Evolutionary conservation across 2,113 vertebrate species (phyloP).

Genomic region (Zapus hudsonius): DNA sequence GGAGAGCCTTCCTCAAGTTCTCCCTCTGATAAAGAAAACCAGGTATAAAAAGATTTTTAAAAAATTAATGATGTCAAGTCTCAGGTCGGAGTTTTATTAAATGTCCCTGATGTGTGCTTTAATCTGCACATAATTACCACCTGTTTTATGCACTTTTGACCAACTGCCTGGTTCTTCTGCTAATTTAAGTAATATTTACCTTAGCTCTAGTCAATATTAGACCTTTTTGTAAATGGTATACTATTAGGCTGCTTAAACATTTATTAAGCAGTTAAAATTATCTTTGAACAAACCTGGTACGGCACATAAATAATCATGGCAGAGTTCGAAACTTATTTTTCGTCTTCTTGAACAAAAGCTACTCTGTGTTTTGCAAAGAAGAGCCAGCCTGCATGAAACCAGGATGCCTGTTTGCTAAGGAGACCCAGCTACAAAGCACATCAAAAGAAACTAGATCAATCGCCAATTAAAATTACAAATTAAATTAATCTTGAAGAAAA

Average conservation of each 20-base stretch:
- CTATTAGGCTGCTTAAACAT: conserved; percentile 59
- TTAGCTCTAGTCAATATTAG: conserved; percentile 76
- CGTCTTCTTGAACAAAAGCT: background rate
- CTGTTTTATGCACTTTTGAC: conserved; percentile 48
- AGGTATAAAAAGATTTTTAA: background rate
- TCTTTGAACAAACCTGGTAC: conserved; percentile 16
- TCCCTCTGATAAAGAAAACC: background rate
- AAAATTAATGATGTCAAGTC: background rate
- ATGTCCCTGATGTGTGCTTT: background rate
- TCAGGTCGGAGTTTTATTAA: background rate
- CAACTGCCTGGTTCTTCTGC: background rate
- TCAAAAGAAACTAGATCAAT: background rate
- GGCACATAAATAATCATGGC: background rate
- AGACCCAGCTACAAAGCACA: background rate
- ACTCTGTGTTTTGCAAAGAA: background rate
- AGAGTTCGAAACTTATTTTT: conserved; percentile 14
- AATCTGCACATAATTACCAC: conserved; percentile 6
- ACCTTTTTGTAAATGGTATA: conserved; percentile 60
- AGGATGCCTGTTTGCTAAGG: background rate
- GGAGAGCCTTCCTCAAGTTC: background rate
- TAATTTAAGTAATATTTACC: conserved; percentile 69
- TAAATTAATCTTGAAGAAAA: background rate
- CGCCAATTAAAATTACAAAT: conserved; percentile 21
- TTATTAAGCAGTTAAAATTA: conserved; percentile 69
- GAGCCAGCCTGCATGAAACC: background rate